phyloP scores from a whole-genome alignment of 2,888 invertebrate species.

The Cantharis lateralis region DNA sequence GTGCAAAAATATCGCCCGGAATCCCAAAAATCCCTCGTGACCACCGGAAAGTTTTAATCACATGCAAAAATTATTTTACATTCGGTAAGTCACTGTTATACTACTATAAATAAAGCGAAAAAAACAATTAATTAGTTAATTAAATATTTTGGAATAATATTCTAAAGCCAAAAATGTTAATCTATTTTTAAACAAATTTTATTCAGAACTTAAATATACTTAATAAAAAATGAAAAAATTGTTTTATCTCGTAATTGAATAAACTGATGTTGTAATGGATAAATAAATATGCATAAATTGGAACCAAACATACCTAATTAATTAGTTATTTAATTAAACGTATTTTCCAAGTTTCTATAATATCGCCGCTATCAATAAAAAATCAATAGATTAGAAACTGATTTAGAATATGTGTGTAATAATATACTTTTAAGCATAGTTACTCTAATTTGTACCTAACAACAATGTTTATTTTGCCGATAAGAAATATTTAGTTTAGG shows the following conservation, averaged over 20 bases:
- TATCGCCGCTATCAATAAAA: neutral
- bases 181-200: neutral
- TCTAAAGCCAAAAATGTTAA: neutral
- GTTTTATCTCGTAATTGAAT: neutral
- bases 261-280: neutral
- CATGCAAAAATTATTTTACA: too few relatives aligned
- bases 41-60: too few relatives aligned
- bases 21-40: too few relatives aligned
- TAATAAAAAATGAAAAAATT: neutral
- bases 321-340: neutral
- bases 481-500: neutral
- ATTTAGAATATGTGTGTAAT: neutral
- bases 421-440: neutral
- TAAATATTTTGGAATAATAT: too few relatives aligned
- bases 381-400: neutral
- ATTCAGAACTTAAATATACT: neutral
- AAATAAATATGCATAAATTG: neutral
- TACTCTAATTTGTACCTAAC: neutral
- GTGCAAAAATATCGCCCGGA: too few relatives aligned
- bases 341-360: neutral
- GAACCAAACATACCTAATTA: neutral
- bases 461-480: neutral
- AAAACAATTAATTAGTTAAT: too few relatives aligned
- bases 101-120: too few relatives aligned
- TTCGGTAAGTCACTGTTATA: too few relatives aligned